These are phyloP conservation scores for Dryas iulia DNA, from an alignment of 1,140 invertebrate species.

Conservation along the genomic window DNA sequence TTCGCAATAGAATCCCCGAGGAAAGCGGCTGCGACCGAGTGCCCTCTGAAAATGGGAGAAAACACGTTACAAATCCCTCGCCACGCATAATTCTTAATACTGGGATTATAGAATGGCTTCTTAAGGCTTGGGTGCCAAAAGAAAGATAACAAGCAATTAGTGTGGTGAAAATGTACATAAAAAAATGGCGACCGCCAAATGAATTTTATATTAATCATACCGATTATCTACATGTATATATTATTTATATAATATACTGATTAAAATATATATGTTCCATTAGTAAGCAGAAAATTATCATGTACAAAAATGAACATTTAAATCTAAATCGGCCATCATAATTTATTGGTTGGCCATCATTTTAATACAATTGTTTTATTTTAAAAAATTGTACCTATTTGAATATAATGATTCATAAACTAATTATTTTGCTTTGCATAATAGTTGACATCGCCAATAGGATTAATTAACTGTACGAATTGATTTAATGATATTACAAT, in stretches of 20 bases:
- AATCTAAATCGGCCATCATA: neutral
- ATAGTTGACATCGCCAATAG: slow-evolving; percentile 17
- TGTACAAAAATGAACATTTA: neutral
- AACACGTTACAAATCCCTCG: slow-evolving; percentile 72
- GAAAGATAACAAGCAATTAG: slow-evolving; percentile 76
- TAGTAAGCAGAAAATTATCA: neutral
- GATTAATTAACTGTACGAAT: slow-evolving; percentile 13
- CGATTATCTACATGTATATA: too few species aligned
- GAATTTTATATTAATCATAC: neutral
- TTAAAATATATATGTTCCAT: too few species aligned
- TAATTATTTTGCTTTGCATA: slow-evolving; percentile 21
- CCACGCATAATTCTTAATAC: slow-evolving; percentile 78
- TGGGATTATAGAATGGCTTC: slow-evolving; percentile 73
- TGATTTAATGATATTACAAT: slow-evolving; percentile 10
- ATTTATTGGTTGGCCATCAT: too few species aligned
- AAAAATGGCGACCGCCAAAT: neutral
- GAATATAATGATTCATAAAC: slow-evolving; percentile 5
- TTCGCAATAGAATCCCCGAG: slow-evolving; percentile 73
- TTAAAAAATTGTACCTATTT: neutral
- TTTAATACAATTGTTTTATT: neutral
- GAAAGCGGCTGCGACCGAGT: slow-evolving; percentile 42
- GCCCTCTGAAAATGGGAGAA: slow-evolving; percentile 65
- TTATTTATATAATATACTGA: too few species aligned
- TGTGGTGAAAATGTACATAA: neutral
- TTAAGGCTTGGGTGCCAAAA: slow-evolving; percentile 70